Conservation (phyloP, 2,113 vertebrate genomes). For the Nothoprocta perdicaria region DNA sequence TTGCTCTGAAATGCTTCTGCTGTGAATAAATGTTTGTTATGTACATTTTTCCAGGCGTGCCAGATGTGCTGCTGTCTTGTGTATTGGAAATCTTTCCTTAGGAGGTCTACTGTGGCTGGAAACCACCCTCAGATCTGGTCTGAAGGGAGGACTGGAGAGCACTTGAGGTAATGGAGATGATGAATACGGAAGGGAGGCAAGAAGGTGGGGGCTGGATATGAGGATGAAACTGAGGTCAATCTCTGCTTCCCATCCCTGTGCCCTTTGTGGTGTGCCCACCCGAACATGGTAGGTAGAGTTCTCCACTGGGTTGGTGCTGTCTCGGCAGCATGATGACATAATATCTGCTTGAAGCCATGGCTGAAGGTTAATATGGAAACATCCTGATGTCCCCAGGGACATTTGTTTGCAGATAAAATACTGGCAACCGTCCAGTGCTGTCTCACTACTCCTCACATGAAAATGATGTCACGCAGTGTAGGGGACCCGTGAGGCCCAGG, state of each 20-base stretch:
- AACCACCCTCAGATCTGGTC: background rate
- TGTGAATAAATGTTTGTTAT: conserved; percentile 1
- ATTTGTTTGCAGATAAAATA: background rate
- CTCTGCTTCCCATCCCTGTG: background rate
- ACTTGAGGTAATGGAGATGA: background rate
- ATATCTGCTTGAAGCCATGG: background rate
- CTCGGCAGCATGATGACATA: background rate
- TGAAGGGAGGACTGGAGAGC: background rate
- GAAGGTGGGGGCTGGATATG: background rate
- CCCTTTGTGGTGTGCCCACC: background rate
- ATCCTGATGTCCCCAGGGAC: background rate
- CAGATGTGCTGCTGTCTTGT: background rate
- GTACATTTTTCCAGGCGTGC: background rate
- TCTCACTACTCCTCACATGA: background rate
- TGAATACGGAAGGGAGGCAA: background rate
- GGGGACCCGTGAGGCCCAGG: background rate
- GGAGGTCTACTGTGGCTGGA: background rate
- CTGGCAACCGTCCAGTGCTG: background rate
- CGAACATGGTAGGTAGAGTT: background rate
- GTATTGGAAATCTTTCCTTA: background rate
- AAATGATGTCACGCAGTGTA: accelerated
- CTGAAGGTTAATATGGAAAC: background rate
- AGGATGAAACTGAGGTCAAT: background rate
- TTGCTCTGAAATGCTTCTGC: background rate
- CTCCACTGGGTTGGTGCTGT: accelerated